A percentile compares a stretch with the other conserved stretches of the same genome.
Evolutionary conservation across 2,113 vertebrate genomes (phyloP).

Genomic region (Acanthochromis polyacanthus): DNA sequence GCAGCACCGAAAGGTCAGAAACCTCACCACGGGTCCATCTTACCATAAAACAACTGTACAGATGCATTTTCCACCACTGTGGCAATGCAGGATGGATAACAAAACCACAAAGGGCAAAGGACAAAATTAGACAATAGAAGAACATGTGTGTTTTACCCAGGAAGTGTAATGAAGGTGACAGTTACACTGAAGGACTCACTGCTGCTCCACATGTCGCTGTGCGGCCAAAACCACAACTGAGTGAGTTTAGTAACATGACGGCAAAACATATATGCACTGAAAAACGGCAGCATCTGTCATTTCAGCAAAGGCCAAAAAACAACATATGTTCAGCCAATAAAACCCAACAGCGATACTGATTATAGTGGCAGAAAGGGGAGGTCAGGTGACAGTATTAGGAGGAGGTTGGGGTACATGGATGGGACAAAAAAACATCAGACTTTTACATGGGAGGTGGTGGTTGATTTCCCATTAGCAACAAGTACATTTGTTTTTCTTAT

Average conservation of each 20-base stretch:
- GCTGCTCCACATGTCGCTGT: not conserved
- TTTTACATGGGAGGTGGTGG: not conserved
- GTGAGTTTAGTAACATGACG: constrained; percentile 6
- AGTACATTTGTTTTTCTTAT: not conserved
- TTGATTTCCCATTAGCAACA: not conserved
- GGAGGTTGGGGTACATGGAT: not conserved
- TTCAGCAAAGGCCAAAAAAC: not conserved
- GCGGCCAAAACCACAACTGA: not conserved
- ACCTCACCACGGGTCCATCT: constrained; percentile 48
- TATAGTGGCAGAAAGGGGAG: not conserved
- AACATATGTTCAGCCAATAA: not conserved
- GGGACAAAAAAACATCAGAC: not conserved
- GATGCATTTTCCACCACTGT: constrained; percentile 33
- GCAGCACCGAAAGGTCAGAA: constrained; percentile 66
- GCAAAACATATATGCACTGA: constrained; percentile 2
- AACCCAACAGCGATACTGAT: not conserved
- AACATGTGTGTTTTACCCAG: constrained; percentile 8
- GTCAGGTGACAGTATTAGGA: not conserved
- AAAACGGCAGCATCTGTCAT: not conserved
- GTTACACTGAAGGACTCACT: constrained; percentile 5
- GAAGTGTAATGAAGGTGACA: constrained; percentile 6
- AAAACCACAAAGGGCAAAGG: constrained; percentile 22
- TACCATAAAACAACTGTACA: constrained; percentile 47
- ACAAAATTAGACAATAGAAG: constrained; percentile 22
- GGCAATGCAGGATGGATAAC: constrained; percentile 26